Evolutionary conservation across 1,140 invertebrate species (phyloP), one percentile per base, ranked within the genome.

Genomic region (Globodera ellingtonae): DNA sequence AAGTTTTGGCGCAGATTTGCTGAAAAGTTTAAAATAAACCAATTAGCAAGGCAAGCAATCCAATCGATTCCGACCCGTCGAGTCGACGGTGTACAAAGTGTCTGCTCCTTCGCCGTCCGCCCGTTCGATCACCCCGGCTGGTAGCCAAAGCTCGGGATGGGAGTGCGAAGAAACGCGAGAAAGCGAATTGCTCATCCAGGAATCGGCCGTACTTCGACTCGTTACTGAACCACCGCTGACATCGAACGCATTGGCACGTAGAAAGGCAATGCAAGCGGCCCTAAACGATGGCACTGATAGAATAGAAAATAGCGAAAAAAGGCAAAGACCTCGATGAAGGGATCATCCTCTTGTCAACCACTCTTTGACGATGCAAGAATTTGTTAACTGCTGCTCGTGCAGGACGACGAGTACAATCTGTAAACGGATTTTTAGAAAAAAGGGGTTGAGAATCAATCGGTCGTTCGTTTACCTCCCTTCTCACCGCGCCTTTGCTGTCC

Each of bases 101-200:
- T 70, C 67, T 21, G 67, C 10, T 7, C 21, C 67, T 62, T 62
- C 56, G 67, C 35, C 67, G 24, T 70, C 67, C 67, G 18, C 35
- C 67, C 46, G 35, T 44, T 35, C 67, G 46, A 70, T 21, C 21
- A 44, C 67, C 8, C 10, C 46, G 8, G 67, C 35, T 5, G 67
- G 67, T 47, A 21, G 67, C 67, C 67, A 81, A 9, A 81, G 46
- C n/a, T 81, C 80, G 59, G 80, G 80, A 81, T 81, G 80, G 0
- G 65, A 71, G 13, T 72, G 76, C 15, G 80, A 81, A 67, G 78
- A 81, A 50, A 81, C 80, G 13, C 75, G 46, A 47, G 66, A 72
- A 10, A 81, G 62, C 35, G 67, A 50, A 62, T 56, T 75, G 35
- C 72, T 44, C 47, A 71, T 15, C 50, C 66, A 71, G 0, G 77